Evolutionary conservation across 2,113 vertebrate species (phyloP).

Genomic region (Manacus vitellinus): DNA sequence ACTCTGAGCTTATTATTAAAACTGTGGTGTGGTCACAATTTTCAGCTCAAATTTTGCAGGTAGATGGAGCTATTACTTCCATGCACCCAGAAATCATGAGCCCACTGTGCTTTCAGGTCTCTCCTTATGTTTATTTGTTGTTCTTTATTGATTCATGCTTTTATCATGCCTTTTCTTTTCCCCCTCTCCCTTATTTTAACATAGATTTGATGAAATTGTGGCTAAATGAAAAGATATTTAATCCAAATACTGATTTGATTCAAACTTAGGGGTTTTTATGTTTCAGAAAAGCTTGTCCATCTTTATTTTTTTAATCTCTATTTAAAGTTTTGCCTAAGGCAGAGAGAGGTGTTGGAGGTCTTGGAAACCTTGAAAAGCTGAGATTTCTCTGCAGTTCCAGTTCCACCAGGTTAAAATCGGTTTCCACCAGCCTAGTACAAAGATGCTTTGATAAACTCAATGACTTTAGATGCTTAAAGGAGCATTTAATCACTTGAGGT

Average conservation of each 20-base stretch:
- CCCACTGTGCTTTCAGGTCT: neutral
- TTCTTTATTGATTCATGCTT: neutral
- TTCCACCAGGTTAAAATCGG: neutral
- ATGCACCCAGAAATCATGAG: neutral
- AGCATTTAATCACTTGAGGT: neutral
- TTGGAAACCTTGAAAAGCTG: neutral
- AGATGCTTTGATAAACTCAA: neutral
- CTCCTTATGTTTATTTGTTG: neutral
- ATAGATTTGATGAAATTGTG: neutral
- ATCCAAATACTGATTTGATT: neutral
- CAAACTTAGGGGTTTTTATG: neutral
- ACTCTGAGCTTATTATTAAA: neutral
- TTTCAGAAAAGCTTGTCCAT: neutral
- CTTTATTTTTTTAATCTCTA: neutral
- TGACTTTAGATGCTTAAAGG: neutral
- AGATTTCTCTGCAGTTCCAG: neutral
- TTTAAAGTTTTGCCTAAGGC: neutral
- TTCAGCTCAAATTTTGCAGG: neutral
- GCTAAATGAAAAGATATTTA: neutral
- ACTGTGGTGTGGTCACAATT: neutral
- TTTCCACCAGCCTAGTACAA: neutral
- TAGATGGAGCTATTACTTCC: neutral
- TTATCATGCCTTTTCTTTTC: neutral
- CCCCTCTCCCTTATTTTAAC: neutral
- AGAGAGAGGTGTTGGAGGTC: neutral